Evolutionary conservation across 2,113 vertebrate species (phyloP).

Genomic region (Protobothrops mucrosquamatus): DNA sequence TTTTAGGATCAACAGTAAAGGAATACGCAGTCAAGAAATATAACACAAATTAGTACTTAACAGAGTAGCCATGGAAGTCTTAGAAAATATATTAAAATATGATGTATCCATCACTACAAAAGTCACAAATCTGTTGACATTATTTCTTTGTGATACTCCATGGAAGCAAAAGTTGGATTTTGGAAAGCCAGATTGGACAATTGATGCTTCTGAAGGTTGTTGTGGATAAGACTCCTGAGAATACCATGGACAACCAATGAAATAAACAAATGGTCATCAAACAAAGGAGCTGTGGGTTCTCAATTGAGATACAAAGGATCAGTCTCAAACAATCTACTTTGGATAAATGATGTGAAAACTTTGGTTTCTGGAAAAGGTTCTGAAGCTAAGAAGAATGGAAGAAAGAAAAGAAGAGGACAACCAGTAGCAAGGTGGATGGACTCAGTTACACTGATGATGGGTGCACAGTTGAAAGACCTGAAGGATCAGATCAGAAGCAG

Average conservation of each 20-base stretch:
- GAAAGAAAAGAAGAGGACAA: not conserved
- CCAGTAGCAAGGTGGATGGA: not conserved
- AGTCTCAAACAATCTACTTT: not conserved
- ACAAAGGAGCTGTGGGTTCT: not conserved
- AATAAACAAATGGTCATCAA: not conserved
- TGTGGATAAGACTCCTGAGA: not conserved
- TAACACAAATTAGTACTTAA: not conserved
- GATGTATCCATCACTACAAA: not conserved
- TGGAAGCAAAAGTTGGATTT: not conserved
- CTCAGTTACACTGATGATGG: not conserved
- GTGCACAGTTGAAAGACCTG: not conserved
- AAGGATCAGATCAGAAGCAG: not conserved
- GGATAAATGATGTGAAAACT: not conserved
- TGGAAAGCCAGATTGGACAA: not conserved
- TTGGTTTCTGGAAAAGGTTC: not conserved
- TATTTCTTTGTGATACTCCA: not conserved
- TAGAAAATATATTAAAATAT: not conserved
- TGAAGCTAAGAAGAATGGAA: not conserved
- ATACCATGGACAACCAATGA: not conserved
- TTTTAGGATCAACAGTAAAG: not conserved
- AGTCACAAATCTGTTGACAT: not conserved
- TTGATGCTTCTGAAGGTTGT: not conserved
- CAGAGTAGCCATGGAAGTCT: not conserved
- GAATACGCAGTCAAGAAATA: not conserved
- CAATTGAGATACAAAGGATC: not conserved